Conservation (phyloP, 1,140 invertebrate genomes). For the Zeugodacus cucurbitae region DNA sequence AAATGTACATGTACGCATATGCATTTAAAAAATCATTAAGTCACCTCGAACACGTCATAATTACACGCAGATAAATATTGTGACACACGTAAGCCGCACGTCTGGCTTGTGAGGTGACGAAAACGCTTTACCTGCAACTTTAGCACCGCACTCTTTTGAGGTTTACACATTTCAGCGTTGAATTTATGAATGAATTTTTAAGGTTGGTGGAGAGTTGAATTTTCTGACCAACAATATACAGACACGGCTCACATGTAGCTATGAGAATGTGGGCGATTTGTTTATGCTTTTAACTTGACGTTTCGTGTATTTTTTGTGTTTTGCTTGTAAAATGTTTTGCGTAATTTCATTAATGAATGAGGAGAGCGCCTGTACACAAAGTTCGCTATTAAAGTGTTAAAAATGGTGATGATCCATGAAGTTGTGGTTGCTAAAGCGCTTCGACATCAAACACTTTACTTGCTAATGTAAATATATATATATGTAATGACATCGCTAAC, state of each 20-base stretch:
- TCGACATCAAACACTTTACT: not conserved
- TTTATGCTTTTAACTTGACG: not conserved
- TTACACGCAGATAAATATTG: not conserved
- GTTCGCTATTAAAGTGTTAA: not conserved
- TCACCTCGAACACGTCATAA: not conserved
- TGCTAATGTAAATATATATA: not conserved
- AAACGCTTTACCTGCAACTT: not conserved
- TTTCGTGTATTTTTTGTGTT: not conserved
- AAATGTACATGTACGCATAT: not conserved
- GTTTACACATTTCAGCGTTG: not conserved
- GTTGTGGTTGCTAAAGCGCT: not conserved
- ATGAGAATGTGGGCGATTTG: not conserved
- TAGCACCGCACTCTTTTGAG: not conserved
- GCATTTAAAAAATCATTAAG: not conserved
- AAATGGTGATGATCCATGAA: not conserved
- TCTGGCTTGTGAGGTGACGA: not conserved
- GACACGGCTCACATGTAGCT: not conserved
- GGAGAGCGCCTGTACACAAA: not conserved
- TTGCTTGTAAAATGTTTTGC: slow-evolving; percentile 1
- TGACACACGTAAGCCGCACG: not conserved
- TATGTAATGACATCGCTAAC: not conserved
- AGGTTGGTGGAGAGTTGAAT: not conserved
- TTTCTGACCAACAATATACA: not conserved
- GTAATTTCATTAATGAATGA: slow-evolving; percentile 11
- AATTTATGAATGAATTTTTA: slow-evolving; percentile 40